Conservation (phyloP, 1,140 invertebrate genomes). For the Drosophila tsacasi region DNA sequence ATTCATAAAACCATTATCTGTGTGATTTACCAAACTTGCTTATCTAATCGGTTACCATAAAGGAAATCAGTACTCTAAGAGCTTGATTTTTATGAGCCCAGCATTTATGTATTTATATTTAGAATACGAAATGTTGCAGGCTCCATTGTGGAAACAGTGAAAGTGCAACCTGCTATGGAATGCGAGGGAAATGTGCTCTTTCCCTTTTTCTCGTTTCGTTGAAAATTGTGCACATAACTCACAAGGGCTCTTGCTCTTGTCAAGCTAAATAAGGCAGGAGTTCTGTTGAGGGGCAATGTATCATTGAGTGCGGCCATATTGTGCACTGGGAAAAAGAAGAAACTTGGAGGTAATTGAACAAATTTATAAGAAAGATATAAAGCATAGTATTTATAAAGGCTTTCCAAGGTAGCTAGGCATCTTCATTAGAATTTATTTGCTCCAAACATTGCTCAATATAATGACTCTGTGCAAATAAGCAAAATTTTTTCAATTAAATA, state of each 20-base stretch:
- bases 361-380: neutral
- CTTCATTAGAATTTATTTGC: neutral
- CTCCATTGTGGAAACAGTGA: conserved; percentile 58
- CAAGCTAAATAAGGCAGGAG: conserved; percentile 36
- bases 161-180: conserved; percentile 71
- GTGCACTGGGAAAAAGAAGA: conserved; percentile 32
- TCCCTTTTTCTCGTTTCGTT: conserved; percentile 43
- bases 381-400: neutral
- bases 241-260: conserved; percentile 32
- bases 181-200: conserved; percentile 41
- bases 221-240: conserved; percentile 54
- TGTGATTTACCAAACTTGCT: conserved; percentile 2
- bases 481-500: neutral
- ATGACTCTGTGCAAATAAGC: neutral
- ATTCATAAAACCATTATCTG: conserved; percentile 29
- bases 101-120: neutral
- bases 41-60: conserved; percentile 16
- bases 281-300: conserved; percentile 70
- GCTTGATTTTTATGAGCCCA: conserved; percentile 6
- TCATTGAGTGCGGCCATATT: conserved; percentile 64
- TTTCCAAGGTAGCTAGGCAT: neutral
- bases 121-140: conserved; percentile 1
- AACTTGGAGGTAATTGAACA: neutral
- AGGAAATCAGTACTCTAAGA: neutral
- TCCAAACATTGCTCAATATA: neutral